Conservation (phyloP, 1,140 invertebrate species). For the Penaeus japonicus region DNA sequence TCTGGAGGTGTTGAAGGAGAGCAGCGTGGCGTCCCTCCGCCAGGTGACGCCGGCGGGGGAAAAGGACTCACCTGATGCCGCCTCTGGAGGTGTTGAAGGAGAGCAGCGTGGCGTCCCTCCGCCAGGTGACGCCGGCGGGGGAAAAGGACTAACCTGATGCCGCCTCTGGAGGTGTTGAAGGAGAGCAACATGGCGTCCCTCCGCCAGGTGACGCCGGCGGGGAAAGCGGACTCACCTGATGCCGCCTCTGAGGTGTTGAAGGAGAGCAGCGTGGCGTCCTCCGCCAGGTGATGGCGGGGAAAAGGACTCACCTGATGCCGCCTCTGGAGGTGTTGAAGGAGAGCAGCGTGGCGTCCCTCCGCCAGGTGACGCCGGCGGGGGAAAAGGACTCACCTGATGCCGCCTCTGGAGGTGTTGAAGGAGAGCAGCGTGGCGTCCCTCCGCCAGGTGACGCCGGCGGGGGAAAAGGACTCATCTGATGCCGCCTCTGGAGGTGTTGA, state of each 20-base stretch:
- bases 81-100: conserved; percentile 38
- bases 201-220: conserved; percentile 33
- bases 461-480: too few relatives aligned
- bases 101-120: background rate
- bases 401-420: too few relatives aligned
- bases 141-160: conserved; percentile 38
- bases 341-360: too few relatives aligned
- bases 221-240: conserved; percentile 23
- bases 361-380: too few relatives aligned
- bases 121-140: conserved; percentile 39
- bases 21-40: background rate
- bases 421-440: too few relatives aligned
- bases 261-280: too few relatives aligned
- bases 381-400: too few relatives aligned
- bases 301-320: too few relatives aligned
- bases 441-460: too few relatives aligned
- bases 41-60: conserved; percentile 39
- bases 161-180: conserved; percentile 40
- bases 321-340: too few relatives aligned
- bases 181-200: background rate
- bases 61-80: conserved; percentile 19
- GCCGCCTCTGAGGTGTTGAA: conserved; percentile 35
- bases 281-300: too few relatives aligned
- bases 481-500: too few relatives aligned
- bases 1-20: conserved; percentile 37